Conservation (phyloP, 1,140 invertebrate species). For the Hypothenemus hampei region DNA sequence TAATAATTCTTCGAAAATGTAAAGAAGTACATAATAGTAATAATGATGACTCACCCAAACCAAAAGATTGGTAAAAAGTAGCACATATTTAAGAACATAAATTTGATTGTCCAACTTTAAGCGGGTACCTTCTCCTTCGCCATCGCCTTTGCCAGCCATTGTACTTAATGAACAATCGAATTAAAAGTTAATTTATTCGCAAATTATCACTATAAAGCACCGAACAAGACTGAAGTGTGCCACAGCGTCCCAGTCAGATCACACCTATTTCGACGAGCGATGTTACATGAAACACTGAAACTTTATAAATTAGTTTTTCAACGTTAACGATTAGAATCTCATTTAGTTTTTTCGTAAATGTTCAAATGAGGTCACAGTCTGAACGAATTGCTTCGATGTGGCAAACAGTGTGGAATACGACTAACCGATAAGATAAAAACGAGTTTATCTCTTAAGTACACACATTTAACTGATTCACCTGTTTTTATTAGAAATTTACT, state of each 20-base stretch:
- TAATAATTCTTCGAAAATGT: too few relatives aligned
- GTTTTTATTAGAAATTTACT: neutral
- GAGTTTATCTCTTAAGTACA: conserved; percentile 4
- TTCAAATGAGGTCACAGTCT: neutral
- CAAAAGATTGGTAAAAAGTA: conserved; percentile 41
- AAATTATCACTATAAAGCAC: conserved; percentile 1
- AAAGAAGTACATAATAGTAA: neutral
- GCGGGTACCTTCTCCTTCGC: conserved; percentile 37
- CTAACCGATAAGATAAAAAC: conserved; percentile 27
- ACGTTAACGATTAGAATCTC: neutral
- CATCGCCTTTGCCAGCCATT: conserved; percentile 42
- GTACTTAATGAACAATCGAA: too few relatives aligned
- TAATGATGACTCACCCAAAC: conserved; percentile 39
- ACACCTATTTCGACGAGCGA: conserved; percentile 18
- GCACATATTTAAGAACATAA: conserved; percentile 39
- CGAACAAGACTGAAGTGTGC: conserved; percentile 10
- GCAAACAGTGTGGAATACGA: neutral
- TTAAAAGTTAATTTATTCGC: conserved; percentile 10
- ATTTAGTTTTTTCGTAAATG: neutral
- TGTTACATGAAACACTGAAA: neutral
- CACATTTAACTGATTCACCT: neutral
- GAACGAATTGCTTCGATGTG: neutral
- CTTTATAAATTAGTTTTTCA: neutral
- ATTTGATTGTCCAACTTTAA: conserved; percentile 42
- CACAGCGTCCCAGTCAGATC: conserved; percentile 8